These are phyloP conservation scores for Mus spicilegus DNA, from an alignment of 2,113 vertebrate species.

Conservation along the genomic window DNA sequence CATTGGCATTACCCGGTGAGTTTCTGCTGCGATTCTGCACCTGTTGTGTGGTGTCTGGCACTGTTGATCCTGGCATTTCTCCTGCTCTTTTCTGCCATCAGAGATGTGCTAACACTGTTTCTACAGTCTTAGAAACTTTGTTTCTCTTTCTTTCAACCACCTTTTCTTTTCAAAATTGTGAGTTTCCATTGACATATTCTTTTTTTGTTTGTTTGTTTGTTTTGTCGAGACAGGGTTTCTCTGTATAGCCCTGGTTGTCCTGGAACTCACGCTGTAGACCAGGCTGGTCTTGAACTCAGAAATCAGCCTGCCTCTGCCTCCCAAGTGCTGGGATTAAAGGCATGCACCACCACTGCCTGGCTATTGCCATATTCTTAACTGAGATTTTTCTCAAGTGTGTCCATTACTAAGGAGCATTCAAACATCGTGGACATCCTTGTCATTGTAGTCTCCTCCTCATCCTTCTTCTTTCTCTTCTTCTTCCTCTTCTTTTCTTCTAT, in stretches of 20 bases:
- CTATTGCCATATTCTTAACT: not conserved
- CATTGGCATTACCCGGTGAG: not conserved
- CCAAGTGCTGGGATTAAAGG: too few relatives aligned
- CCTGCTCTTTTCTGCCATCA: not conserved
- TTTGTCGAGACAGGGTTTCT: too few relatives aligned
- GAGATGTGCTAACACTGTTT: not conserved
- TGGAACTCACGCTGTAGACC: too few relatives aligned
- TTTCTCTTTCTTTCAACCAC: not conserved
- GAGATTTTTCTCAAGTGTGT: not conserved
- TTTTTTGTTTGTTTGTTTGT: not conserved
- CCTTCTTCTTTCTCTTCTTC: too few relatives aligned
- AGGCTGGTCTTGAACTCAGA: too few relatives aligned
- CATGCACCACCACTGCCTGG: too few relatives aligned
- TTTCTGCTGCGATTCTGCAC: not conserved
- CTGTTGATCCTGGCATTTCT: not conserved
- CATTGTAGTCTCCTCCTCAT: too few relatives aligned
- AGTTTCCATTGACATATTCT: not conserved
- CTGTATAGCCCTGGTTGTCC: too few relatives aligned
- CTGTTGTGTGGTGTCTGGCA: not conserved
- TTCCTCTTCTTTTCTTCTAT: not conserved
- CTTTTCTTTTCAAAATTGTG: not conserved
- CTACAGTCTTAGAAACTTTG: not conserved
- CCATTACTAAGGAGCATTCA: not conserved
- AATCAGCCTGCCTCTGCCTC: too few relatives aligned
- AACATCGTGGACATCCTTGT: too few relatives aligned